A percentile compares a stretch with the other conserved stretches of the same genome.
Conservation (phyloP, 2,888 invertebrate species). For the Philhelius pedissequus region DNA sequence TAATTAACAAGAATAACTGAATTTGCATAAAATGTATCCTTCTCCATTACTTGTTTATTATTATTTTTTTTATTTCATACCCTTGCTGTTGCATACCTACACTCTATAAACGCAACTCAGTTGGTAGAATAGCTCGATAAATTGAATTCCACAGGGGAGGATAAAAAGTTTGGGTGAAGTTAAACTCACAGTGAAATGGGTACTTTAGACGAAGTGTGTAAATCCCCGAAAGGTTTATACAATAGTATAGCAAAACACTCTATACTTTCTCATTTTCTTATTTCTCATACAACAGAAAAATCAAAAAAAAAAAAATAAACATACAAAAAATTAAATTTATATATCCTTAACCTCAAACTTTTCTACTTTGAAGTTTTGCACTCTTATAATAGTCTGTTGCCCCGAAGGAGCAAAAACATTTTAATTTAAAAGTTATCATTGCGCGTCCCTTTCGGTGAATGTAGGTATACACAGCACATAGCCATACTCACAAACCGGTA, state of each 20-base stretch:
- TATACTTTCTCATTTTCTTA: conserved; percentile 25
- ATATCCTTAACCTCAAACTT: conserved; percentile 59
- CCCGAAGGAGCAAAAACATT: conserved; percentile 28
- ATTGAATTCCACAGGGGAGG: conserved; percentile 44
- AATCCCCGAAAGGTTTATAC: conserved; percentile 38
- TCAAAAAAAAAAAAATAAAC: neutral
- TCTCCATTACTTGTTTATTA: conserved; percentile 18
- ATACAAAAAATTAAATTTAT: conserved; percentile 11
- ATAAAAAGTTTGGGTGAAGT: conserved; percentile 33
- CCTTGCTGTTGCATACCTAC: conserved; percentile 14
- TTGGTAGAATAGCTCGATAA: conserved; percentile 28
- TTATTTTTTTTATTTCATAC: conserved; percentile 10
- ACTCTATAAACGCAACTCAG: conserved; percentile 3
- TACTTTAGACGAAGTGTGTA: conserved; percentile 37
- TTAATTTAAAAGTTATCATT: conserved; percentile 61
- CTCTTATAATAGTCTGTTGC: neutral
- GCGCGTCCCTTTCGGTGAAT: neutral
- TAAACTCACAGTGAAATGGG: conserved; percentile 32
- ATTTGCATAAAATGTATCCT: conserved; percentile 54
- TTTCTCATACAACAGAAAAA: conserved; percentile 11
- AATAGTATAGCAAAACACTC: conserved; percentile 1
- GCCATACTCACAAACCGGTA: neutral
- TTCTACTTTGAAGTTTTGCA: conserved; percentile 49
- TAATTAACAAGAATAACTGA: conserved; percentile 61
- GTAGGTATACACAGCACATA: neutral